Base-by-base conservation (phyloP, 2,113 vertebrate species). In the Sylvilagus bachmani region DNA sequence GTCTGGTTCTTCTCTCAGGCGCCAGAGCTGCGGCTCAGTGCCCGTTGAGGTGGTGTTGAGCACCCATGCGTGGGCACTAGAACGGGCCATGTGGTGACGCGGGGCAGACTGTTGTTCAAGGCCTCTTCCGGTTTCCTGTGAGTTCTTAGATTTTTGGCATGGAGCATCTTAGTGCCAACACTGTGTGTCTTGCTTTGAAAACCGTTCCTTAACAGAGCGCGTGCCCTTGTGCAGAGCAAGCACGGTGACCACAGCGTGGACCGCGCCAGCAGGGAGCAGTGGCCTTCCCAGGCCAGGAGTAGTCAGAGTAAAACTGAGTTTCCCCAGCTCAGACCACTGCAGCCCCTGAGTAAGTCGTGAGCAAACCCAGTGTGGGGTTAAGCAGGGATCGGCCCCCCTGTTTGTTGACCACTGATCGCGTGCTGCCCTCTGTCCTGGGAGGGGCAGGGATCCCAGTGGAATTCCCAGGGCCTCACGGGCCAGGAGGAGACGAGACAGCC, bases 71-170 rank as follows among this genome's bases (percentile, higher is more conserved):
- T 9, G 3, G 25, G 12, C 11, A 5, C 38, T 2, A 8, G 62
- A 19, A 24, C 0, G 0, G 1, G 67, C 79, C 17, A 1, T 0
- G 1, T 1, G 49, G 10, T 3, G 4, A 4, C 2, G 4, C 10
- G 2, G 5, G 8, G 2, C 3, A 13, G 64, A 31, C 10, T 19
- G 27, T 51, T 0, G 27, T 51, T 0, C 55, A 3, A 5, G 36
- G 38, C 31, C 55, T 44, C 93, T 24, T 29, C 64, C 25, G 8
- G 5, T 33, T 25, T 5, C 3, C 2, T 1, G 21, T 1, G 22
- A 21, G 24, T 62, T 27, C 19, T 24, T 29, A n/a, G 24, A 22
- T 51, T 62, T 73, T 53, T 84, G 21, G 70, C 6, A 33, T 33
- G 12, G 11, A 29, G 49, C 31, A 7, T 33, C 49, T 77, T 55